A percentile compares a stretch with the other conserved stretches of the same genome.
Evolutionary conservation across 2,888 invertebrate genomes (phyloP).

Genomic region (Herminia tarsipennalis): DNA sequence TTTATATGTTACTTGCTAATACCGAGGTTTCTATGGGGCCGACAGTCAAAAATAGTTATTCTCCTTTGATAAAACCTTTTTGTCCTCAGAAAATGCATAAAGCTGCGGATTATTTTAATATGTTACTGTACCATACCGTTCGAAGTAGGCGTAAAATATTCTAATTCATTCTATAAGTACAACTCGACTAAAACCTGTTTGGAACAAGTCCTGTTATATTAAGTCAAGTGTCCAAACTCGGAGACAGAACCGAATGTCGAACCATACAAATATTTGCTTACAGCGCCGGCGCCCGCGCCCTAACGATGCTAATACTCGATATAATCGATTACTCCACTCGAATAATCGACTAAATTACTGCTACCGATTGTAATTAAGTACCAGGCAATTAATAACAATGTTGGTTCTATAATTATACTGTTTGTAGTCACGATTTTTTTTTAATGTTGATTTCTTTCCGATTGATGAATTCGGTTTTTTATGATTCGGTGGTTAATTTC

Average conservation of each 20-base stretch:
- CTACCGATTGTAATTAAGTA: no score
- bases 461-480: background rate
- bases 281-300: no score
- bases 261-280: background rate
- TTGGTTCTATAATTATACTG: slow-evolving; percentile 15
- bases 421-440: background rate
- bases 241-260: slow-evolving; percentile 1
- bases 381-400: slow-evolving; percentile 22
- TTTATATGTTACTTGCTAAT: no score
- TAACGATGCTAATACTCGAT: slow-evolving; percentile 2
- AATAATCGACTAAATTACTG: no score
- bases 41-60: no score
- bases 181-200: slow-evolving; percentile 11
- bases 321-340: background rate
- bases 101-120: no score
- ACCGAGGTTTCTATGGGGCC: no score
- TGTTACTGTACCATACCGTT: background rate
- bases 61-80: no score
- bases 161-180: slow-evolving; percentile 5
- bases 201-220: slow-evolving; percentile 9
- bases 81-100: no score
- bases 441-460: background rate
- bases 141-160: background rate
- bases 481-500: no score
- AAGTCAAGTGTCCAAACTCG: slow-evolving; percentile 13